phyloP scores from a whole-genome alignment of 1,140 invertebrate genomes.

The Pissodes strobi region DNA sequence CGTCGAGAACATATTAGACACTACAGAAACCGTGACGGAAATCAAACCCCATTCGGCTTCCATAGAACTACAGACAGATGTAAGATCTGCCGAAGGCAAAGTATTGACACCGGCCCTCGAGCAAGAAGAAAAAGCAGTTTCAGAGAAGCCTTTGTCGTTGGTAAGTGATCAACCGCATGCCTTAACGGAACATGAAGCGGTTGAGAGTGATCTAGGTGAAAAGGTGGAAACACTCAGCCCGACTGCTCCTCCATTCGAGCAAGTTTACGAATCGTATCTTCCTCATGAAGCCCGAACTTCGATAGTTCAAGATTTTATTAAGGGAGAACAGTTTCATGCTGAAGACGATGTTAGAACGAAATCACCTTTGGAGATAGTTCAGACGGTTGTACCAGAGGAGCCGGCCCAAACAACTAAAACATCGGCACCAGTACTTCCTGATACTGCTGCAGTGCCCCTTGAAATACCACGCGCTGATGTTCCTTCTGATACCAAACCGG shows the following conservation, averaged over 20 bases:
- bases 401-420: background rate
- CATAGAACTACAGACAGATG: too few relatives aligned
- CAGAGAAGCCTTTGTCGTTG: too few relatives aligned
- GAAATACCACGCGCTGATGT: background rate
- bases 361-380: background rate
- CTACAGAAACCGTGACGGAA: too few relatives aligned
- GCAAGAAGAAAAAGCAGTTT: too few relatives aligned
- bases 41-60: too few relatives aligned
- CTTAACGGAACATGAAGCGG: background rate
- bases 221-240: slow-evolving; percentile 5
- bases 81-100: too few relatives aligned
- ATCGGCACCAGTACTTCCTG: background rate
- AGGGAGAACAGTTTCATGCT: slow-evolving; percentile 22
- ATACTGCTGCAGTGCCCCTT: background rate
- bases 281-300: slow-evolving; percentile 11
- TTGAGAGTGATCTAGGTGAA: background rate
- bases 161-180: background rate
- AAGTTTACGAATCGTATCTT: slow-evolving; percentile 16
- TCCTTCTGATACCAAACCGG: too few relatives aligned
- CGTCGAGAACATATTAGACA: too few relatives aligned
- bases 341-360: background rate
- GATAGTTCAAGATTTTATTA: slow-evolving; percentile 33
- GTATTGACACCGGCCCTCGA: too few relatives aligned
- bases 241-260: slow-evolving; percentile 31
- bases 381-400: background rate